Percentiles rank a stretch among this genome's conserved stretches.
Evolutionary conservation across 2,797 vertebrate genomes (phyloP).

Genomic region (Ctenopoma multispine): DNA sequence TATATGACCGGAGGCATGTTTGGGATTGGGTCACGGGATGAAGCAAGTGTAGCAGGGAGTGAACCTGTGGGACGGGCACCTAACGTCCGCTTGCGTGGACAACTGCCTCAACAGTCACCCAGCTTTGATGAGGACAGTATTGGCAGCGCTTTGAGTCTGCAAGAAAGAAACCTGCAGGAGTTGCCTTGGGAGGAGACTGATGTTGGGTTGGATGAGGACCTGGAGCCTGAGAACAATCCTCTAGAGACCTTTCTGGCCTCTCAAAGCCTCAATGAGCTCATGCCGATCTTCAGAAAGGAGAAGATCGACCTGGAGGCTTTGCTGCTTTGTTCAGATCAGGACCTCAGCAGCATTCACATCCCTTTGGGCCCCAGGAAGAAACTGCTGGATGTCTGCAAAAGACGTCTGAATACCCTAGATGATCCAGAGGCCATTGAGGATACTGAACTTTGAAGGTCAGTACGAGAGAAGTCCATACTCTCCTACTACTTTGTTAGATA

Average conservation of each 20-base stretch:
- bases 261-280: constrained; percentile 89
- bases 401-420: constrained; percentile 86
- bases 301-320: constrained; percentile 93
- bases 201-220: constrained; percentile 85
- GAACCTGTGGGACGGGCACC: constrained; percentile 66
- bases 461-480: background rate
- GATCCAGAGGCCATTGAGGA: constrained; percentile 88
- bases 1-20: constrained; percentile 88
- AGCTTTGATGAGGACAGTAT: constrained; percentile 91
- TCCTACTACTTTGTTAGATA: background rate
- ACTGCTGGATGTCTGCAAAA: constrained; percentile 91
- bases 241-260: constrained; percentile 94
- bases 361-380: constrained; percentile 94
- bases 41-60: constrained; percentile 68
- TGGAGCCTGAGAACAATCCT: constrained; percentile 87
- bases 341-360: constrained; percentile 91
- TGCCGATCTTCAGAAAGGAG: constrained; percentile 88
- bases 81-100: constrained; percentile 81
- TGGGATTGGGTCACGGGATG: constrained; percentile 79
- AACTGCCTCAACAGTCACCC: constrained; percentile 82
- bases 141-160: constrained; percentile 91
- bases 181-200: constrained; percentile 91
- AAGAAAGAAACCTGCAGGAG: constrained; percentile 88
- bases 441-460: constrained; percentile 88
- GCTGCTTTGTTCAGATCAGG: constrained; percentile 91